Evolutionary conservation across 2,797 vertebrate species (phyloP).

Genomic region (Discoglossus pictus): DNA sequence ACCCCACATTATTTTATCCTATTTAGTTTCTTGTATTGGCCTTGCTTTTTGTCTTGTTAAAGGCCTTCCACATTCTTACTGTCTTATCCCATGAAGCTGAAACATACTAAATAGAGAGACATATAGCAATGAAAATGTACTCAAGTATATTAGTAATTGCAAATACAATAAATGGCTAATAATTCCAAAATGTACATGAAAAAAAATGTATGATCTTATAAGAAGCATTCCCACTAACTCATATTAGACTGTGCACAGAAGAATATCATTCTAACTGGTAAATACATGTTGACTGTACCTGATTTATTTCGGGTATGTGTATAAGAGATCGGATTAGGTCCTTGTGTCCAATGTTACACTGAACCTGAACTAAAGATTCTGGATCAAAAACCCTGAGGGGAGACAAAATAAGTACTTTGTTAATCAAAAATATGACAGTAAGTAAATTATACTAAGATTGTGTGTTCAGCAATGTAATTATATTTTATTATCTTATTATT

Average conservation of each 20-base stretch:
- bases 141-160: too few relatives aligned
- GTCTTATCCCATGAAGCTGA: conserved; percentile 57
- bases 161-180: too few relatives aligned
- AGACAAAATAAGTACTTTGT: conserved; percentile 8
- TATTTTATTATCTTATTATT: too few relatives aligned
- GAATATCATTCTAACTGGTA: too few relatives aligned
- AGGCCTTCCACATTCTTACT: conserved; percentile 56
- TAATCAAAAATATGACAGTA: too few relatives aligned
- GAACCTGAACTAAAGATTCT: conserved; percentile 49
- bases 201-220: too few relatives aligned
- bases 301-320: conserved; percentile 55
- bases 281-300: conserved; percentile 42
- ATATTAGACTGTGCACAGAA: too few relatives aligned
- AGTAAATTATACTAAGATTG: too few relatives aligned
- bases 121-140: background rate
- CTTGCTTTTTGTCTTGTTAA: conserved; percentile 30
- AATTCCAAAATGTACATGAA: too few relatives aligned
- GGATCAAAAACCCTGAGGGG: conserved; percentile 54
- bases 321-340: conserved; percentile 54
- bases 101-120: conserved; percentile 51
- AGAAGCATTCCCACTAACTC: too few relatives aligned
- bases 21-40: conserved; percentile 3
- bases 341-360: conserved; percentile 54
- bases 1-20: too few relatives aligned
- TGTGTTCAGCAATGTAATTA: too few relatives aligned